phyloP scores from a whole-genome alignment of 2,888 invertebrate genomes.

The Kryphioiulus occultus region DNA sequence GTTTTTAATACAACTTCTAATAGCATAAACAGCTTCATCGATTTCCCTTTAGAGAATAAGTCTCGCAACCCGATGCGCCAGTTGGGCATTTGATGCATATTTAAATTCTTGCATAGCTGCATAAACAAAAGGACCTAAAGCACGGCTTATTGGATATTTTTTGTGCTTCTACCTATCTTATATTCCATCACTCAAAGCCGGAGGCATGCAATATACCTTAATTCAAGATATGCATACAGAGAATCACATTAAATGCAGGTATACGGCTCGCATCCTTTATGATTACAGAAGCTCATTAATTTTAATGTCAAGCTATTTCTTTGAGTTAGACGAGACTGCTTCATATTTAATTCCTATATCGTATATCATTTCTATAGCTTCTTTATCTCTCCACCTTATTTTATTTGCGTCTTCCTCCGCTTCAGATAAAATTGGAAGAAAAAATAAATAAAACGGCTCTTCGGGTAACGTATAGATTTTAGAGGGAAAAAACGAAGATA shows the following conservation, averaged over 20 bases:
- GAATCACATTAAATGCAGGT: conserved; percentile 31
- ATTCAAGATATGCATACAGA: conserved; percentile 35
- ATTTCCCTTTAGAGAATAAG: conserved; percentile 7
- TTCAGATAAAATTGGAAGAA: conserved; percentile 33
- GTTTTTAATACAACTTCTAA: conserved; percentile 31
- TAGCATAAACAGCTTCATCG: conserved; percentile 31
- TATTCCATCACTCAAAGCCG: conserved; percentile 26
- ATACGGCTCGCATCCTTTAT: conserved; percentile 1
- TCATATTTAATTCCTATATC: conserved; percentile 26
- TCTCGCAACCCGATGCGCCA: not conserved
- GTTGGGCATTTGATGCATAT: not conserved
- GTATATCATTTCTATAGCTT: conserved; percentile 26
- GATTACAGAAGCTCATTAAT: conserved; percentile 31
- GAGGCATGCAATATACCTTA: conserved; percentile 19
- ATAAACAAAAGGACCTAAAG: conserved; percentile 31
- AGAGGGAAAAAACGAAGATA: not conserved
- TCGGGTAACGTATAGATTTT: not conserved
- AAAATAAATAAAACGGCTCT: not conserved
- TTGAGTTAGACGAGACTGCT: conserved; percentile 31
- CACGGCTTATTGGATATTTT: conserved; percentile 22
- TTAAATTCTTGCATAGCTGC: not conserved
- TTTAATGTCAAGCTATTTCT: conserved; percentile 31
- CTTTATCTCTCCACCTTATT: conserved; percentile 35
- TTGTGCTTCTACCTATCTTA: not conserved
- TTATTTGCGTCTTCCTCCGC: conserved; percentile 18